phyloP scores from a whole-genome alignment of 1,140 invertebrate genomes.

The Bursaphelenchus mucronatus region DNA sequence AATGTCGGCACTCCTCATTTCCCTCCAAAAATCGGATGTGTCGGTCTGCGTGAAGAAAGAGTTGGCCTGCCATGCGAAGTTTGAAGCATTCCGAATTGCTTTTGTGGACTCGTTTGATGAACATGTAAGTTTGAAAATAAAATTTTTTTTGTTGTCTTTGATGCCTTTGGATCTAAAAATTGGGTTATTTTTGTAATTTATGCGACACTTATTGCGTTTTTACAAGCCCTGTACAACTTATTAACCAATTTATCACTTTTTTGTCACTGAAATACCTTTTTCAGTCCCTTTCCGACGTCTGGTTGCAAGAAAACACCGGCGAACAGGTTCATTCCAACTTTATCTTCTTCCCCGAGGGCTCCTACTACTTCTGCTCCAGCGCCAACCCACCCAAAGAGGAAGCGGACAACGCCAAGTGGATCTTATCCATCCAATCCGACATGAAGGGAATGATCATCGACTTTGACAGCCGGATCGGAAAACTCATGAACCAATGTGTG shows the following conservation, averaged over 20 bases:
- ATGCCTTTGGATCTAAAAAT: no score
- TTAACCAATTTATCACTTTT: slow-evolving; percentile 7
- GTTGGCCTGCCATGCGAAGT: slow-evolving; percentile 53
- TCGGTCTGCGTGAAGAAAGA: slow-evolving; percentile 52
- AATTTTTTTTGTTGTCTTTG: no score
- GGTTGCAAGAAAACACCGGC: slow-evolving; percentile 43
- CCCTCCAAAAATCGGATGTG: slow-evolving; percentile 50
- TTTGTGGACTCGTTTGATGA: slow-evolving; percentile 59
- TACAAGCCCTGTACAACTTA: not conserved
- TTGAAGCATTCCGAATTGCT: slow-evolving; percentile 53
- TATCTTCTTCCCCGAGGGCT: slow-evolving; percentile 54
- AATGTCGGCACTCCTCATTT: slow-evolving; percentile 50
- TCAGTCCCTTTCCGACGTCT: slow-evolving; percentile 47
- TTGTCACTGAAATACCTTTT: slow-evolving; percentile 18
- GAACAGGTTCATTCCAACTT: slow-evolving; percentile 47
- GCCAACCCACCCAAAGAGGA: slow-evolving; percentile 36
- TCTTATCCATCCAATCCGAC: slow-evolving; percentile 93
- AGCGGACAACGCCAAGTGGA: slow-evolving; percentile 83
- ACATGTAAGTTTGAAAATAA: slow-evolving; percentile 22
- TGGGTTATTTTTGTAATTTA: no score
- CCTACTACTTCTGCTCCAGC: slow-evolving; percentile 52
- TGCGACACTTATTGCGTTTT: no score
- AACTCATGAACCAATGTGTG: slow-evolving; percentile 83
- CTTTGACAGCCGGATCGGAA: slow-evolving; percentile 67
- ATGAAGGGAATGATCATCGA: slow-evolving; percentile 77